These are phyloP conservation scores for Drosophila oshimai DNA, from an alignment of 1,140 invertebrate species.

Conservation along the genomic window DNA sequence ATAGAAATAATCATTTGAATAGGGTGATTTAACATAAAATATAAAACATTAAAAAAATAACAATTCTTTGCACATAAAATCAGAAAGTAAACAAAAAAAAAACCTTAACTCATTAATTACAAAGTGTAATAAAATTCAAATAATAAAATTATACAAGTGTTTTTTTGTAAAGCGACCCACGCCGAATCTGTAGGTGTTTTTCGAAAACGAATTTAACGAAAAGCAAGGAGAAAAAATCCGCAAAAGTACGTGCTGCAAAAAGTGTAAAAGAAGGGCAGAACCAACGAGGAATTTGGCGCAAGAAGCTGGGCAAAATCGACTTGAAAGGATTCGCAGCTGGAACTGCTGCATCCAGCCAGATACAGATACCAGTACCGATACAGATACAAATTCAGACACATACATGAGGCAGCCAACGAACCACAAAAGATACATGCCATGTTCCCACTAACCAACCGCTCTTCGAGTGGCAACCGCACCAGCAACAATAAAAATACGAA, in stretches of 20 bases:
- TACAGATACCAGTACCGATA: conserved; percentile 1
- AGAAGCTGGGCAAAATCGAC: conserved; percentile 25
- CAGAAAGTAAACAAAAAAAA: not conserved
- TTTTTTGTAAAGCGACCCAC: conserved; percentile 7
- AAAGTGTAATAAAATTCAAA: not conserved
- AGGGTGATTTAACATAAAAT: not conserved
- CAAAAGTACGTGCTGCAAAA: conserved; percentile 26
- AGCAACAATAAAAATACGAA: conserved; percentile 40
- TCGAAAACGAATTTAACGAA: conserved; percentile 49
- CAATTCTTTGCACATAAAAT: not conserved
- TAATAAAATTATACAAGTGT: conserved; percentile 11
- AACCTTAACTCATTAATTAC: not conserved
- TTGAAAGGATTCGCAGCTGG: conserved; percentile 73
- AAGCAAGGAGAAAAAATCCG: conserved; percentile 1
- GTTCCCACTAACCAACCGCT: conserved; percentile 76
- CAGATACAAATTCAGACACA: conserved; percentile 15
- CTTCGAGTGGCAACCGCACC: conserved; percentile 73
- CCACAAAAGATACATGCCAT: conserved; percentile 73
- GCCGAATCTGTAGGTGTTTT: conserved; percentile 25
- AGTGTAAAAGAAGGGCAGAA: conserved; percentile 39
- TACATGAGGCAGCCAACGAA: conserved; percentile 54
- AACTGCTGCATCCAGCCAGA: conserved; percentile 43
- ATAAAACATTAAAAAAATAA: not conserved
- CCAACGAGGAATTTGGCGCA: conserved; percentile 14
- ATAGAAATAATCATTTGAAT: too few species aligned